Evolutionary conservation across 2,113 vertebrate genomes (phyloP).

Genomic region (Montifringilla adamsi): DNA sequence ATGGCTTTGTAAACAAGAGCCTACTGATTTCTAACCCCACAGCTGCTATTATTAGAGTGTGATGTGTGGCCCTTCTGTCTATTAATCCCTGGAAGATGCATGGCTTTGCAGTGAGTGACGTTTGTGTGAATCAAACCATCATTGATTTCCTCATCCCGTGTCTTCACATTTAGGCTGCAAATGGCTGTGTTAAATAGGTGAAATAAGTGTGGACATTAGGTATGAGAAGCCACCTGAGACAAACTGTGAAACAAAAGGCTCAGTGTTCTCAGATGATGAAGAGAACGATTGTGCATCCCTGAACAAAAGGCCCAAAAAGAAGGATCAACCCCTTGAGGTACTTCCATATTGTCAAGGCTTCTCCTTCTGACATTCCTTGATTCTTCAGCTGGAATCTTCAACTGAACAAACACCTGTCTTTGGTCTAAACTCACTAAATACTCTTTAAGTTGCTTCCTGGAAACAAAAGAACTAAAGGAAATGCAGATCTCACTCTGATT

Average conservation of each 20-base stretch:
- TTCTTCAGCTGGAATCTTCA: neutral
- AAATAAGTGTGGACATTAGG: slow-evolving; percentile 73
- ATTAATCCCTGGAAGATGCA: slow-evolving; percentile 50
- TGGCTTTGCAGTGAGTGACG: slow-evolving; percentile 18
- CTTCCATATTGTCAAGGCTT: neutral
- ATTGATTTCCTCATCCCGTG: slow-evolving; percentile 49
- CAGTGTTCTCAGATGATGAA: slow-evolving; percentile 76
- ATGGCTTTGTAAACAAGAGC: neutral
- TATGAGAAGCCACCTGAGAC: slow-evolving; percentile 66
- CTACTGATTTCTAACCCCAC: slow-evolving; percentile 10
- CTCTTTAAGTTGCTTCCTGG: neutral
- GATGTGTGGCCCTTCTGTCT: neutral
- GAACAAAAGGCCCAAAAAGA: slow-evolving; percentile 67
- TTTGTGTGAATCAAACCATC: neutral
- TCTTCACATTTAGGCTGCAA: slow-evolving; percentile 71
- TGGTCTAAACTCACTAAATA: neutral
- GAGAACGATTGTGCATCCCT: slow-evolving; percentile 64
- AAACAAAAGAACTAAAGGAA: neutral
- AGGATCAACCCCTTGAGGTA: slow-evolving; percentile 77
- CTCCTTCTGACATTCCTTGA: neutral
- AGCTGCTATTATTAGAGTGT: neutral
- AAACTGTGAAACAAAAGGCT: slow-evolving; percentile 64
- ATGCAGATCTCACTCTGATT: neutral
- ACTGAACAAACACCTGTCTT: neutral
- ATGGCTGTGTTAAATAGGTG: slow-evolving; percentile 71